These are phyloP conservation scores for Tachina lurida DNA, from an alignment of 2,888 invertebrate genomes.

Conservation along the genomic window DNA sequence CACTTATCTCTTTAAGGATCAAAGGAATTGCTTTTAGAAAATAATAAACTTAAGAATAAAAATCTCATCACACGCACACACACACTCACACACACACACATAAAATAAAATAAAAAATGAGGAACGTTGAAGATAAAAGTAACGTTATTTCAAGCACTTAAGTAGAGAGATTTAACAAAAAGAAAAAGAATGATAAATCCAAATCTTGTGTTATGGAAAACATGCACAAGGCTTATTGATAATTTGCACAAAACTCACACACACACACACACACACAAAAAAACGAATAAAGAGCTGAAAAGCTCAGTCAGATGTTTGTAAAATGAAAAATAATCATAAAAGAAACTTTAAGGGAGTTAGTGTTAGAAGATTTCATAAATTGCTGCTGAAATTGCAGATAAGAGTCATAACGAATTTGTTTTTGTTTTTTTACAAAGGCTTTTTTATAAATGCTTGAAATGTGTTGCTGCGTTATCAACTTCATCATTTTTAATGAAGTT, in stretches of 20 bases:
- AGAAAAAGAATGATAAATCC: slow-evolving; percentile 49
- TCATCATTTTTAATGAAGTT: slow-evolving; percentile 27
- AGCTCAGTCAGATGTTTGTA: too few relatives aligned
- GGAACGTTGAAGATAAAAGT: slow-evolving; percentile 55
- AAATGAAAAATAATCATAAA: background rate
- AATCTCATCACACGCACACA: slow-evolving; percentile 18
- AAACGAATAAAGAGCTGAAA: background rate
- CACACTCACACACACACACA: background rate
- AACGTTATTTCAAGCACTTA: slow-evolving; percentile 66
- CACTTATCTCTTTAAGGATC: slow-evolving; percentile 64
- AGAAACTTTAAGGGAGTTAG: background rate
- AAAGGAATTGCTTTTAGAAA: slow-evolving; percentile 63
- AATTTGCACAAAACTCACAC: slow-evolving; percentile 51
- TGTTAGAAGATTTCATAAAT: slow-evolving; percentile 18
- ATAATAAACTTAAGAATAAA: slow-evolving; percentile 51
- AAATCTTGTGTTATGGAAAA: slow-evolving; percentile 56
- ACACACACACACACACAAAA: background rate
- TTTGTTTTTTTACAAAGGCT: slow-evolving; percentile 5
- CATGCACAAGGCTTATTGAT: slow-evolving; percentile 63
- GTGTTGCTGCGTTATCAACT: slow-evolving; percentile 28
- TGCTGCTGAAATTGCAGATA: slow-evolving; percentile 13
- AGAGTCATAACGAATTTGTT: background rate
- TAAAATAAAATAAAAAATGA: background rate
- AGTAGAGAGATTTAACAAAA: slow-evolving; percentile 56
- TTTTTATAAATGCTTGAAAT: slow-evolving; percentile 48